Base-by-base conservation (phyloP, 2,797 vertebrate genomes). In the Melopsittacus undulatus region DNA sequence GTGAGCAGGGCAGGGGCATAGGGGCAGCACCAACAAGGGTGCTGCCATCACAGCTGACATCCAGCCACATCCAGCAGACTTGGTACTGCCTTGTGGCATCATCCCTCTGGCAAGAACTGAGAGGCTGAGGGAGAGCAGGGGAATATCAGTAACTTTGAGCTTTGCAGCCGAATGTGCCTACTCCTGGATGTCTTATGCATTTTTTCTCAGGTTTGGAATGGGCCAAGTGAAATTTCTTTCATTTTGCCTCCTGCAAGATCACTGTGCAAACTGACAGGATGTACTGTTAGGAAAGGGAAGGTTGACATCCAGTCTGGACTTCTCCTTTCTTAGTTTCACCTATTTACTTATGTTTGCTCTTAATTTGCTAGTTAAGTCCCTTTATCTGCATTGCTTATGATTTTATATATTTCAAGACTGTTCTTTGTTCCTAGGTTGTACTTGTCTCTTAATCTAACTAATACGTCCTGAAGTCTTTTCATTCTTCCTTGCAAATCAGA, bases 401-500 rank as follows among this genome's bases (percentile, higher is more conserved):
- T 14, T 79, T 92, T 59, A 49, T 11, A 13, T 46, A 29, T 81
- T 93, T 83, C 62, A 81, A 56, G 79, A 72, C 17, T 51, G 10
- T 12, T 91, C 29, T 49, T 88, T 78, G 21, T 75, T 88, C 70
- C 45, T 36, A 54, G 49, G 42, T 69, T 61, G 32, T 70, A 36
- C 30, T 80, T 62, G 17, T 73, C 42, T 83, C 42, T 87, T 75
- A 72, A 77, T 74, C 68, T 88, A 88, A 67, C n/a, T 67, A 42
- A 74, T 10, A 75, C 0, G 0, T 92, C 87, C 69, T 63, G 51
- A 95, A 89, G 57, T 42, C 34, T 89, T 89, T 83, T 64, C 19
- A 24, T 72, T 91, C 62, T 81, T 86, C 43, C 73, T 78, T 19
- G 10, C 69, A 85, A 89, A 74, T 77, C 78, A 77, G 52, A 49